Base-by-base conservation (phyloP, 2,797 vertebrate species). In the Gymnoscopelus braueri region DNA sequence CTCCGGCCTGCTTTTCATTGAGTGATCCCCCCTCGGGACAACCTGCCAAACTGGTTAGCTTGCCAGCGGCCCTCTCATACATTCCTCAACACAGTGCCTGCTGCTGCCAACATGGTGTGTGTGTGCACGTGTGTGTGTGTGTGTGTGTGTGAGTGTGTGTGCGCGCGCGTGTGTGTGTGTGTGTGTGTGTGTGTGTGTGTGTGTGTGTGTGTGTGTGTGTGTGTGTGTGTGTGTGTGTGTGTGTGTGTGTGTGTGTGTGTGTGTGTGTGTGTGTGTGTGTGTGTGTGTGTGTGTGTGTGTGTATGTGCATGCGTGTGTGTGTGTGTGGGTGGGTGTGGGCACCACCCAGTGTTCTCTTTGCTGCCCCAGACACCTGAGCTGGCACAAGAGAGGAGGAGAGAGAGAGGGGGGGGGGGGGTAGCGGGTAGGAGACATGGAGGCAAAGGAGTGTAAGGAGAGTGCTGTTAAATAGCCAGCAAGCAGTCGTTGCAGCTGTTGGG, bases 301-400 rank as follows among this genome's bases (percentile, higher is more conserved):
- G 23, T 3, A 2, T 32, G 48, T 23, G 52, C 4, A 12, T 35
- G 56, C n/a, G n/a, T 44, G 63, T 39, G 5, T 51, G 39, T 49
- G 74, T 69, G 12, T 65, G 84, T 82, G 85, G 1, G 35, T 7
- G 6, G 35, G 11, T 15, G 29, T 11, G 5, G 19, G 39, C 39
- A 44, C 84, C 87, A 88, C 86, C 88, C 89, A 87, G 76, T 63
- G 74, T 82, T 88, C 86, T 82, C 82, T 79, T 71, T 54, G 82
- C 83, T 69, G 77, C 79, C 76, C 81, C 74, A 84, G 82, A 88
- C 92, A 91, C 90, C 91, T 92, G 88, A 88, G 91, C 86, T 82
- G 87, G 90, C 84, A 82, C 67, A 56, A 75, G 71, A 81, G 65
- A 26, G 44, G 65, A 71, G 54, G 69, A 62, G 23, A 44, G 61